phyloP scores from a whole-genome alignment of 1,140 invertebrate species.

The Nilaparvata lugens region DNA sequence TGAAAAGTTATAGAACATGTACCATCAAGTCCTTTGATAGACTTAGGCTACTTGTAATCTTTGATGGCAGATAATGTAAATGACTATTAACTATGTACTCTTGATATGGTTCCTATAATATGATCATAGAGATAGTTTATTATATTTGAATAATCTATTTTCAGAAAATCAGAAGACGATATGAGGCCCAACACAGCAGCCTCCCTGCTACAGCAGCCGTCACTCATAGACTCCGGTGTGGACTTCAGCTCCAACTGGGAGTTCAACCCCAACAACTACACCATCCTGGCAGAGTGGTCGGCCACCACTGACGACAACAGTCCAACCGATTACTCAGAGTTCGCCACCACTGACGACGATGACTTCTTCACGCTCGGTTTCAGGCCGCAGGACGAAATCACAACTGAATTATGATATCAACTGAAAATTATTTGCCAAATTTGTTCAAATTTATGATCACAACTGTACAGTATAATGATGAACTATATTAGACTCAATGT shows the following conservation, averaged over 20 bases:
- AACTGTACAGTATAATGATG: no score
- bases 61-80: no score
- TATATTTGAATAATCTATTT: not conserved
- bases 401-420: conserved; percentile 54
- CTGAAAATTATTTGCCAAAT: no score
- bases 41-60: no score
- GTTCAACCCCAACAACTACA: conserved; percentile 32
- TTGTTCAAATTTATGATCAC: no score
- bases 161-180: conserved; percentile 1
- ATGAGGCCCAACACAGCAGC: not conserved
- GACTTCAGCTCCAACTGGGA: conserved; percentile 22
- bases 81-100: no score
- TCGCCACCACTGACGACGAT: conserved; percentile 40
- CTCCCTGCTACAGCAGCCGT: conserved; percentile 15
- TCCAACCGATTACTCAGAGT: not conserved
- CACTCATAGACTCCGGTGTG: conserved; percentile 18
- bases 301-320: conserved; percentile 33
- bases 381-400: conserved; percentile 67
- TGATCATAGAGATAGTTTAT: no score
- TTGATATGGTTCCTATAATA: no score
- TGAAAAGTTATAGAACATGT: no score
- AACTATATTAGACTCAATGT: no score
- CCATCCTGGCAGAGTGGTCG: conserved; percentile 48
- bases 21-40: no score
- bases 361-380: conserved; percentile 63